These are phyloP conservation scores for Ariolimax columbianus DNA, from an alignment of 2,888 invertebrate genomes.

Conservation along the genomic window DNA sequence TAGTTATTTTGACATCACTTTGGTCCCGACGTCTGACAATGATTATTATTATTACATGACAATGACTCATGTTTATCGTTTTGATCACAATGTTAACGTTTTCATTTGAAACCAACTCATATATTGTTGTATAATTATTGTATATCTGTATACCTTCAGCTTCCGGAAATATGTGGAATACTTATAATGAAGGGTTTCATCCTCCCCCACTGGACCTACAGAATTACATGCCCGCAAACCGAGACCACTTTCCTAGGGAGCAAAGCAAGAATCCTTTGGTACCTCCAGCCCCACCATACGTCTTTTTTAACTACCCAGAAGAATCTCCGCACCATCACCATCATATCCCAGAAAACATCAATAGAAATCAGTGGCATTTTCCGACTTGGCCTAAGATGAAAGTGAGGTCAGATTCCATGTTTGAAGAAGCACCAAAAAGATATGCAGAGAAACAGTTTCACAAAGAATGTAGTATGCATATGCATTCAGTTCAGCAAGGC, in stretches of 20 bases:
- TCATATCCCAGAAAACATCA: conserved; percentile 13
- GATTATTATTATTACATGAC: too few relatives aligned
- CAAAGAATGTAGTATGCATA: conserved; percentile 16
- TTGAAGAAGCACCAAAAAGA: not conserved
- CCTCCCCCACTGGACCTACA: conserved; percentile 31
- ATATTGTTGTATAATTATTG: not conserved
- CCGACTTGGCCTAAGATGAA: conserved; percentile 39
- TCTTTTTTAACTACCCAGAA: conserved; percentile 39
- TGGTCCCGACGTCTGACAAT: too few relatives aligned
- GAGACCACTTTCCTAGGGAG: conserved; percentile 33
- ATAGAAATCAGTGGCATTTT: conserved; percentile 41
- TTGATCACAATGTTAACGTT: too few relatives aligned
- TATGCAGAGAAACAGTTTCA: conserved; percentile 21
- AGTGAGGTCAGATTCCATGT: not conserved
- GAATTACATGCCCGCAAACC: conserved; percentile 29
- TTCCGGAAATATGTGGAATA: conserved; percentile 39
- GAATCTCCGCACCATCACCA: conserved; percentile 34
- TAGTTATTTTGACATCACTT: too few relatives aligned
- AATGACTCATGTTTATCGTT: too few relatives aligned
- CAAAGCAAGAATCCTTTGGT: conserved; percentile 29
- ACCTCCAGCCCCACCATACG: conserved; percentile 22
- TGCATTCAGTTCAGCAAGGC: not conserved
- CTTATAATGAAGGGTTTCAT: conserved; percentile 43
- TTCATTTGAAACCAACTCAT: not conserved
- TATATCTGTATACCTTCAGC: conserved; percentile 8